These are phyloP conservation scores for Hydrotaea diabolus DNA, from an alignment of 2,888 invertebrate genomes.

Conservation along the genomic window DNA sequence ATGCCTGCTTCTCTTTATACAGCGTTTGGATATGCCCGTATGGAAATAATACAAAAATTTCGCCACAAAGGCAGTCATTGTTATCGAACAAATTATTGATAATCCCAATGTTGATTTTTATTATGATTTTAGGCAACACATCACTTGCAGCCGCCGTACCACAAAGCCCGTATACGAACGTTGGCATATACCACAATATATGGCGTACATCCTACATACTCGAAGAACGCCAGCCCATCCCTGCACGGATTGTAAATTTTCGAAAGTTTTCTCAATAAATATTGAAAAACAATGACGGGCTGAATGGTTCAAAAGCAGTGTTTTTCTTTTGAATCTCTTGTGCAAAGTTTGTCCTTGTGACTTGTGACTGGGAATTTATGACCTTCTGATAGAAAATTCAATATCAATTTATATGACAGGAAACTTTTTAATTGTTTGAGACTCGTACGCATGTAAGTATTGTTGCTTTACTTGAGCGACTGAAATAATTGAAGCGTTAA, in stretches of 20 bases:
- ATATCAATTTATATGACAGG: background rate
- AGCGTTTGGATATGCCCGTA: background rate
- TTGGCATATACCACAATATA: background rate
- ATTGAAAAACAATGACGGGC: conserved; percentile 14
- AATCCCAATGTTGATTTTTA: conserved; percentile 44
- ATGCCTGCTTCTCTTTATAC: background rate
- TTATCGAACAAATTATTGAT: conserved; percentile 3
- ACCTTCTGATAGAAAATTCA: background rate
- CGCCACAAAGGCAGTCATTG: too few relatives aligned
- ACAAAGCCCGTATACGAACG: background rate
- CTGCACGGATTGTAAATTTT: background rate
- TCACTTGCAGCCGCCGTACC: conserved; percentile 4
- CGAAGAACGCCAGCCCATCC: background rate
- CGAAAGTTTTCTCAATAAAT: conserved; percentile 5
- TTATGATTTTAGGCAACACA: conserved; percentile 46
- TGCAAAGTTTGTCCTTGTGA: conserved; percentile 11
- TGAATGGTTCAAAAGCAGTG: background rate
- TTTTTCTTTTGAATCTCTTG: background rate
- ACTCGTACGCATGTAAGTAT: background rate
- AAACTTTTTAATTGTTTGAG: conserved; percentile 2
- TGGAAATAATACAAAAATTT: too few relatives aligned
- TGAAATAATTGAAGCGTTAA: background rate
- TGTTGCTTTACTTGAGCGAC: background rate
- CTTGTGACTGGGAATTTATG: conserved; percentile 28
- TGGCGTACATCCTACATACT: too few relatives aligned